Evolutionary conservation across 1,140 invertebrate genomes (phyloP).

Genomic region (Tribolium castaneum): DNA sequence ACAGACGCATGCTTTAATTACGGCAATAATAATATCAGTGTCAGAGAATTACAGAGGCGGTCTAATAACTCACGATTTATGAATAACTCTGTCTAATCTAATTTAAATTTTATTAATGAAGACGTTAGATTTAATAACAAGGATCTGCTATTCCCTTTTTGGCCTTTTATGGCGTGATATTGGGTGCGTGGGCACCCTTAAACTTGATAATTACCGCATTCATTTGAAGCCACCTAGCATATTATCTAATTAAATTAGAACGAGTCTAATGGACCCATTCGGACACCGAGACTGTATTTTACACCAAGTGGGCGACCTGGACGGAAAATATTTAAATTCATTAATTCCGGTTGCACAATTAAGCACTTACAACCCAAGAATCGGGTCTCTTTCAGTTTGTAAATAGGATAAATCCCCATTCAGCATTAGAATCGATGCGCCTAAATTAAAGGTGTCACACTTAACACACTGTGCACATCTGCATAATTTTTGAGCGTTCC

Average conservation of each 20-base stretch:
- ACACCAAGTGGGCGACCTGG: background rate
- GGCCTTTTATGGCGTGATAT: background rate
- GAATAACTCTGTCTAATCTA: constrained; percentile 9
- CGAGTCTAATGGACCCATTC: constrained; percentile 5
- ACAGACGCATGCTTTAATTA: background rate
- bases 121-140: constrained; percentile 22
- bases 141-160: background rate
- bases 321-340: background rate
- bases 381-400: too few species aligned
- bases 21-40: background rate
- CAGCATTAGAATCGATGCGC: background rate
- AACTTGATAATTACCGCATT: constrained; percentile 27
- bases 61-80: background rate
- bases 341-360: constrained; percentile 9
- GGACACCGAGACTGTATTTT: constrained; percentile 16
- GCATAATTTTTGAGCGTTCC: background rate
- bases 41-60: constrained; percentile 6
- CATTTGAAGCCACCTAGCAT: constrained; percentile 9
- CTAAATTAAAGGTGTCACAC: background rate
- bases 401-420: too few species aligned
- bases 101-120: constrained; percentile 34
- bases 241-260: constrained; percentile 34
- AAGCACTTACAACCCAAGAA: background rate
- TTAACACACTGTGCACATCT: constrained; percentile 5
- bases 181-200: constrained; percentile 3